A percentile compares a stretch with the other conserved stretches of the same genome.
Conservation (phyloP, 1,140 invertebrate species). For the Melanaphis sacchari region DNA sequence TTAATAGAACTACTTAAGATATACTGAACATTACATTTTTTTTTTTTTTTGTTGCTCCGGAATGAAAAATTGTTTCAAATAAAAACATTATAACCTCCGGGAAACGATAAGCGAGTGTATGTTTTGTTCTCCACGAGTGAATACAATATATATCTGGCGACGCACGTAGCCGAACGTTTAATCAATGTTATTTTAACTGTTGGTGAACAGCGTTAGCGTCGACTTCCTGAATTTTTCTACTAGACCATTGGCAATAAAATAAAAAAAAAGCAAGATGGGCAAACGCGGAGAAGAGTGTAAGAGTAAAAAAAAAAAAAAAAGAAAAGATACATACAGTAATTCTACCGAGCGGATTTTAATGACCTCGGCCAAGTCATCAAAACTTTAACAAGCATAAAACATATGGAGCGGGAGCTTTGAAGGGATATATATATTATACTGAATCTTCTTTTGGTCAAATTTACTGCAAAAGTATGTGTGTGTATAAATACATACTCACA, state of each 20-base stretch:
- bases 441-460: not conserved
- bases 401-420: constrained; percentile 9
- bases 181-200: not conserved
- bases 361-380: constrained; percentile 34
- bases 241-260: not conserved
- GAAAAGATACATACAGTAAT: not conserved
- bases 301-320: not conserved
- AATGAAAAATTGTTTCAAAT: not conserved
- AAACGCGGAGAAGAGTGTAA: not conserved
- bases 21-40: not conserved
- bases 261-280: not conserved
- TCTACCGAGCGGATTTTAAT: constrained; percentile 22
- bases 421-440: no score
- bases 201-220: not conserved
- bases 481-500: not conserved
- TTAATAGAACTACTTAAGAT: not conserved
- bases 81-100: not conserved
- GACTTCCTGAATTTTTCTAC: not conserved
- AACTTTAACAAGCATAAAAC: constrained; percentile 53
- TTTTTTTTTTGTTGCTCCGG: not conserved
- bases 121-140: not conserved
- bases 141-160: not conserved
- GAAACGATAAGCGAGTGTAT: constrained; percentile 24
- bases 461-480: not conserved
- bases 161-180: not conserved